These are phyloP conservation scores for Gobio gobio DNA, from an alignment of 2,113 vertebrate genomes.

Conservation along the genomic window DNA sequence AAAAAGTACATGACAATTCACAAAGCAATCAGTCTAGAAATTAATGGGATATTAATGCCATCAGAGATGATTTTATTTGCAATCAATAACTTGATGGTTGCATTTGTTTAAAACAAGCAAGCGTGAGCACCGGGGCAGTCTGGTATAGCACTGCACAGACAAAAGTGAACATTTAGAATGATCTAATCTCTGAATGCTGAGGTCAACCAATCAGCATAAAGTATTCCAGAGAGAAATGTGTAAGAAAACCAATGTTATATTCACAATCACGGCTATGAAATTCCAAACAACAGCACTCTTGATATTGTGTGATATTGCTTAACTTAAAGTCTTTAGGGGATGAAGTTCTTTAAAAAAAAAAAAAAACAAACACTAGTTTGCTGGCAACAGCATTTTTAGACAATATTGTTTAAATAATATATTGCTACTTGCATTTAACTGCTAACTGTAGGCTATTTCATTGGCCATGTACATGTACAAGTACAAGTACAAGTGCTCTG, in stretches of 20 bases:
- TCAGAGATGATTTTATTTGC: too few relatives aligned
- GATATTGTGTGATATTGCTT: neutral
- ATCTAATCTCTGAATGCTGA: neutral
- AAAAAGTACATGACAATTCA: neutral
- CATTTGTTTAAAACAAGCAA: too few relatives aligned
- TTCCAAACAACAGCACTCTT: neutral
- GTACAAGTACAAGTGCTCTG: neutral
- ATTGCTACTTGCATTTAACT: neutral
- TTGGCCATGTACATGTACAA: neutral
- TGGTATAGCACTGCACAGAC: too few relatives aligned
- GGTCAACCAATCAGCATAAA: neutral
- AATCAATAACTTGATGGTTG: too few relatives aligned
- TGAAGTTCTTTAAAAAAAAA: neutral
- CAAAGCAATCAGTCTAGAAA: neutral
- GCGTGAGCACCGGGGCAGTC: too few relatives aligned
- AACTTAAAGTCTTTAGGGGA: constrained; percentile 1
- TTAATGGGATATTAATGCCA: neutral
- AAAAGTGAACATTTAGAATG: too few relatives aligned
- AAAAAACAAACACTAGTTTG: neutral
- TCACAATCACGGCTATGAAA: neutral
- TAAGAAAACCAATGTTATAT: neutral
- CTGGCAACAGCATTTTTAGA: neutral
- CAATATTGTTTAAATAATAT: neutral
- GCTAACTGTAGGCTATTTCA: neutral
- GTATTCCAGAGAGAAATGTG: neutral